Base-by-base conservation (phyloP, 92 coral and sea anemone species). In the Siderastrea radians region DNA sequence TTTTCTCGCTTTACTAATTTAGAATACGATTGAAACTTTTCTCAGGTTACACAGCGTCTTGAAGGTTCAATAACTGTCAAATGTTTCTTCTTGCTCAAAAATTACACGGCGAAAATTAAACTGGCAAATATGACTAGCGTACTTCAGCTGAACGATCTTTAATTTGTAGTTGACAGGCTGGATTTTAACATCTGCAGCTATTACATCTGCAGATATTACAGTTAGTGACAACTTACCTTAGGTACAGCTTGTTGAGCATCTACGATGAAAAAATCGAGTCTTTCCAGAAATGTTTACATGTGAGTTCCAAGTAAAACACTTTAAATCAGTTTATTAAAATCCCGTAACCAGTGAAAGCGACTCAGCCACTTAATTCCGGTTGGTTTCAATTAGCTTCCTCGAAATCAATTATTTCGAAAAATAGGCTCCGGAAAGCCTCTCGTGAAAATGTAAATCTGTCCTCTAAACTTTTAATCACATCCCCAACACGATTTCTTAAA, bases 401-500 rank as follows among this genome's bases (percentile, higher is more conserved):
- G 74, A 14, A 11, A 16, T 66, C 58, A 17, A 80, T 66, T 26
- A 52, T 6, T 6, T 64, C 19, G 69, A 10, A 8, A 51, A 43
- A 52, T 17, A 58, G 74, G 11, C 16, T 19, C 63, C 84, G 74
- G 74, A 67, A 79, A 50, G 10, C 13, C 26, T 49, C 1, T 66
- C 7, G n/a, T 79, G 63, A 49, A 52, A 79, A 66, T 63, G 84
- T 59, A 81, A 55, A 69, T 70, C 59, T 16, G 1, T 43, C 68
- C 12, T 47, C 75, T 7, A 47, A 68, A 46, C 63, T 68, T 43
- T 81, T 67, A 81, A 67, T 68, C 62, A 81, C 68, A 67, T 53
- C 85, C 67, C 49, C 76, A 55, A 68, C 67, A 38, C 44, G 85
- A n/a, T 3, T 69, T 38, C 84, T 67, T 6, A 68, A 72, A 81